Conservation (phyloP, 2,113 vertebrate genomes). For the Lutjanus erythropterus region DNA sequence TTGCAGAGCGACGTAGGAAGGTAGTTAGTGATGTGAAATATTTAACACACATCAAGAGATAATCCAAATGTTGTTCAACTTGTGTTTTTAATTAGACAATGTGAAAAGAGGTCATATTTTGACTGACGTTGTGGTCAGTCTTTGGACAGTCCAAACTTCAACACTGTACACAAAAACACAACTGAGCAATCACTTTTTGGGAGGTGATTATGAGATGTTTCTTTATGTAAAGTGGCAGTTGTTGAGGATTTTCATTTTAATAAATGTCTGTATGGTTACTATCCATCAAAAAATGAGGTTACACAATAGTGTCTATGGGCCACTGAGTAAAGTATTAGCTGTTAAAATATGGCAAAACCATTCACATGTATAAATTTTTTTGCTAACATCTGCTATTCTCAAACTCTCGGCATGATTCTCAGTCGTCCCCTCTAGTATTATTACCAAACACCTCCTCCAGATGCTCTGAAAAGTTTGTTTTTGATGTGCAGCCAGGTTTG, state of each 20-base stretch:
- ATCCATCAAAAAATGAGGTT: too few relatives aligned
- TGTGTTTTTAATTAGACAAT: slow-evolving; percentile 1
- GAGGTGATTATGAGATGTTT: background rate
- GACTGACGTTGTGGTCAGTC: background rate
- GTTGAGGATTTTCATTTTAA: too few relatives aligned
- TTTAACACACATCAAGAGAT: background rate
- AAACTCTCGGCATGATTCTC: background rate
- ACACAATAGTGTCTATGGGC: too few relatives aligned
- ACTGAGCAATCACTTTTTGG: background rate
- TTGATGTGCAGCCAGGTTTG: background rate
- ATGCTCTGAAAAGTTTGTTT: background rate
- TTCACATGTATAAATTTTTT: background rate
- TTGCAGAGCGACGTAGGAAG: background rate
- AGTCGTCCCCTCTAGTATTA: background rate
- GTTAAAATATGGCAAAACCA: background rate
- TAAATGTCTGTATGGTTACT: too few relatives aligned
- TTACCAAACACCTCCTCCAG: background rate
- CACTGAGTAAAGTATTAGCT: too few relatives aligned
- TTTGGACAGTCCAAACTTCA: background rate
- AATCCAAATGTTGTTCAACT: slow-evolving; percentile 3
- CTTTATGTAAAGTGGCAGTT: too few relatives aligned
- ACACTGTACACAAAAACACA: background rate
- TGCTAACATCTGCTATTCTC: background rate
- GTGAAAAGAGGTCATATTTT: background rate
- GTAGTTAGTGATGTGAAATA: slow-evolving; percentile 2